phyloP scores from a whole-genome alignment of 2,113 vertebrate species.

The Theristicus caerulescens region DNA sequence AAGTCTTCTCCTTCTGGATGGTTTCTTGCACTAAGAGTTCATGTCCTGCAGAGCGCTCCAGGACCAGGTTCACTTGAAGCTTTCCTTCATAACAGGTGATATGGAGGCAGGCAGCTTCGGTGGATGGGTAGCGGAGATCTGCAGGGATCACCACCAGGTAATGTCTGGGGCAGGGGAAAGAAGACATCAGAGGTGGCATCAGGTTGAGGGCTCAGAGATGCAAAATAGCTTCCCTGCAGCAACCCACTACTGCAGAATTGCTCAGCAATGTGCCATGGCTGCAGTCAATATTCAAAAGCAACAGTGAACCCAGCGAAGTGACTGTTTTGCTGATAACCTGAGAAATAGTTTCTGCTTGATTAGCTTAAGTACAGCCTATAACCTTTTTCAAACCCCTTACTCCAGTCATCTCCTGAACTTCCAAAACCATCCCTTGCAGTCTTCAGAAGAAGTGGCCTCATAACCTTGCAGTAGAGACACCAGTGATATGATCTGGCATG shows the following conservation, averaged over 20 bases:
- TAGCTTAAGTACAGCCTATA: not conserved
- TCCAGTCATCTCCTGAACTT: not conserved
- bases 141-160: constrained; percentile 59
- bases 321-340: not conserved
- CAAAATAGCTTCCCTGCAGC: not conserved
- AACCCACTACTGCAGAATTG: not conserved
- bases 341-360: not conserved
- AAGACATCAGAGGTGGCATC: not conserved
- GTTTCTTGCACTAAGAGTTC: constrained; percentile 13
- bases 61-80: constrained; percentile 17
- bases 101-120: constrained; percentile 51
- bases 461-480: not conserved
- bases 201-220: not conserved
- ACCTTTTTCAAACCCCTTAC: not conserved
- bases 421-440: not conserved
- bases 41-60: constrained; percentile 3
- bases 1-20: constrained; percentile 41
- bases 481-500: not conserved
- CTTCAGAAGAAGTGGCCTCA: not conserved
- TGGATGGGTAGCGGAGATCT: constrained; percentile 25
- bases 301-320: not conserved
- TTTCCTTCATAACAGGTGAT: constrained; percentile 28
- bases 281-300: not conserved
- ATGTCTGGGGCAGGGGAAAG: not conserved
- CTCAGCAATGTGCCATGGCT: not conserved